Percentiles rank a stretch among this genome's conserved stretches.
Evolutionary conservation across 2,797 vertebrate genomes (phyloP).

Genomic region (Acanthurus leucopareius): DNA sequence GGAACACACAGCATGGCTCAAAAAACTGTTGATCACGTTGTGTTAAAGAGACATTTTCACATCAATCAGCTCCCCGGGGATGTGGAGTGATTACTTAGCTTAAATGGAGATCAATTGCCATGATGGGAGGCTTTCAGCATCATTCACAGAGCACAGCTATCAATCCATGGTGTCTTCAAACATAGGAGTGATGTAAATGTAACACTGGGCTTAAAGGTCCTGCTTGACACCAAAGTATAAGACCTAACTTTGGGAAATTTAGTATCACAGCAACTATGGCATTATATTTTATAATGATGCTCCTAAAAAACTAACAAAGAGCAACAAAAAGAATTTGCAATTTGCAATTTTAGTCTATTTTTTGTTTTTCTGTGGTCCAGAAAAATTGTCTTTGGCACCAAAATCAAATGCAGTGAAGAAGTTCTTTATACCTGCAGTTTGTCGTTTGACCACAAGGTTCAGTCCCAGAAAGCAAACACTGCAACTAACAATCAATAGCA

Average conservation of each 20-base stretch:
- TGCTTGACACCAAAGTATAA: neutral
- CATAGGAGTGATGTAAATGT: neutral
- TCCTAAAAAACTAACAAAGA: neutral
- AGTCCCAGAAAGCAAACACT: neutral
- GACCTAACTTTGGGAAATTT: neutral
- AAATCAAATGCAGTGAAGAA: neutral
- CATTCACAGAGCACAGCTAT: constrained; percentile 21
- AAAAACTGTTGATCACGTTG: constrained; percentile 49
- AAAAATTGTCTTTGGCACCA: neutral
- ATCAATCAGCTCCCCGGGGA: constrained; percentile 63
- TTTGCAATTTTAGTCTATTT: neutral
- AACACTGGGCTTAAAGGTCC: neutral
- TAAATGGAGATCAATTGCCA: constrained; percentile 63
- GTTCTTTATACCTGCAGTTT: neutral
- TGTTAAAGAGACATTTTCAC: constrained; percentile 31
- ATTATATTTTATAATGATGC: neutral
- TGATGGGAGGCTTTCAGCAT: constrained; percentile 34
- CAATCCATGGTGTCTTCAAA: neutral
- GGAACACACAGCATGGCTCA: constrained; percentile 22
- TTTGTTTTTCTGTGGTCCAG: neutral
- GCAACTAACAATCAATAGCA: neutral
- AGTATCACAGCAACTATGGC: neutral
- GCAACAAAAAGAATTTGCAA: neutral
- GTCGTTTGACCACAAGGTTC: neutral
- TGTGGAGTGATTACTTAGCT: constrained; percentile 55